phyloP scores from a whole-genome alignment of 1,140 invertebrate genomes.

The Latrodectus geometricus region DNA sequence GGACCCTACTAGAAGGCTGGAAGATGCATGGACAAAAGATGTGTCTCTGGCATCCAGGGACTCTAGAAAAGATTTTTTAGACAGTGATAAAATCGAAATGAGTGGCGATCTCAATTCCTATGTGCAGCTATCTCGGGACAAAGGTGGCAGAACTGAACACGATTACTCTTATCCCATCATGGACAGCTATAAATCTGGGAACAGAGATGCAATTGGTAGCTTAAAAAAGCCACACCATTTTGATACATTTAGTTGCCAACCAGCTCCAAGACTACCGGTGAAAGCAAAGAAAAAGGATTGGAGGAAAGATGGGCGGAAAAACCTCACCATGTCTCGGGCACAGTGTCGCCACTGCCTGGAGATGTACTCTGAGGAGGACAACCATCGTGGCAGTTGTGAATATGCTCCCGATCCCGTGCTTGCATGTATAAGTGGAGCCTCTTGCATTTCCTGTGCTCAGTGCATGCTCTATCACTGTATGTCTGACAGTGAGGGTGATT shows the following conservation, averaged over 20 bases:
- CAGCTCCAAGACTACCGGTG: conserved; percentile 72
- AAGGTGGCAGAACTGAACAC: conserved; percentile 73
- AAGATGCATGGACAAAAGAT: conserved; percentile 55
- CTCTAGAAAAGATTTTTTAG: conserved; percentile 60
- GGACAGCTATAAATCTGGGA: conserved; percentile 69
- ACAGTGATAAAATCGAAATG: conserved; percentile 64
- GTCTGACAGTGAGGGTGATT: conserved; percentile 81
- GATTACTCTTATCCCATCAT: conserved; percentile 86
- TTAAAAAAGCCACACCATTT: conserved; percentile 73
- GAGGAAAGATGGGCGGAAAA: conserved; percentile 60
- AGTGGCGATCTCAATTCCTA: conserved; percentile 80
- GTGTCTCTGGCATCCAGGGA: conserved; percentile 13
- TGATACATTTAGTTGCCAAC: conserved; percentile 59
- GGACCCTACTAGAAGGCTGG: conserved; percentile 2
- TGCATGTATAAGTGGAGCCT: conserved; percentile 82
- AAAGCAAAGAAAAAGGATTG: conserved; percentile 70
- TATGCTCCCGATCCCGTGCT: conserved; percentile 87
- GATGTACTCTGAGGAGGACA: conserved; percentile 78
- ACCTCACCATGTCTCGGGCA: conserved; percentile 62
- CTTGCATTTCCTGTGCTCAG: conserved; percentile 83
- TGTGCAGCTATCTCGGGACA: conserved; percentile 80
- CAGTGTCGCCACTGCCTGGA: conserved; percentile 72
- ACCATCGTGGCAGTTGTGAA: conserved; percentile 85
- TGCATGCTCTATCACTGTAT: conserved; percentile 94
- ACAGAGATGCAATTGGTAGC: conserved; percentile 73